Percentiles rank a stretch among this genome's conserved stretches.
Conservation (phyloP, 2,888 invertebrate species). For the Copidosoma aretas region DNA sequence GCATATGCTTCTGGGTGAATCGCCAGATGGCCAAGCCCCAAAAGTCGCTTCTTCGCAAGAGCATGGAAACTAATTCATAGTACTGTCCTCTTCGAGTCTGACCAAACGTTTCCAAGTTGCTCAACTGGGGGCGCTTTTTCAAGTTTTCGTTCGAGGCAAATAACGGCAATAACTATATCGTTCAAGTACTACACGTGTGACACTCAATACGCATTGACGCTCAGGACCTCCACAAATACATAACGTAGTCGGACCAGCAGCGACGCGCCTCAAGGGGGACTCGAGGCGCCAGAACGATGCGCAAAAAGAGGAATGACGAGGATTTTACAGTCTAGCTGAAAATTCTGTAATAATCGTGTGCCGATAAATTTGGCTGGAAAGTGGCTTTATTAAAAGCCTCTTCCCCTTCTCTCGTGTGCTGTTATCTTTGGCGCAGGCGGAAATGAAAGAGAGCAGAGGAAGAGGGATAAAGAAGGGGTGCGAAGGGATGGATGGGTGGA, state of each 20-base stretch:
- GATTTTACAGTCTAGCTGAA: slow-evolving; percentile 39
- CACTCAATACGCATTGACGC: neutral
- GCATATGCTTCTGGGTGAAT: no score
- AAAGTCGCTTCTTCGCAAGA: no score
- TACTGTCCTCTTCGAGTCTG: no score
- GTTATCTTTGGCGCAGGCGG: slow-evolving; percentile 1
- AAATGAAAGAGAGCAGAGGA: neutral
- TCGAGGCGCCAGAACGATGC: neutral
- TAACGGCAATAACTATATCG: no score
- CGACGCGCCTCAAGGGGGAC: neutral
- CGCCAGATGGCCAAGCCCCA: no score
- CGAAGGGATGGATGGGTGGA: no score
- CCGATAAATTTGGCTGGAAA: slow-evolving; percentile 48
- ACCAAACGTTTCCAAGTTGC: no score
- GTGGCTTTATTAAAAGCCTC: slow-evolving; percentile 40
- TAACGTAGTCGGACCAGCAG: no score
- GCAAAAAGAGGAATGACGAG: neutral
- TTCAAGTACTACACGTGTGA: neutral
- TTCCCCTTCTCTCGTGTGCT: neutral
- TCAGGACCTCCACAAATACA: no score
- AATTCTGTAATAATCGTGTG: slow-evolving; percentile 50
- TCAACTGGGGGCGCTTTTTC: no score
- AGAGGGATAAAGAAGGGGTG: neutral
- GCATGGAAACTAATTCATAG: no score
- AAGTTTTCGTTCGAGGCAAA: no score